Percentiles rank a stretch among this genome's conserved stretches.
Conservation (phyloP, 2,888 invertebrate species). For the Drosophila subsilvestris region DNA sequence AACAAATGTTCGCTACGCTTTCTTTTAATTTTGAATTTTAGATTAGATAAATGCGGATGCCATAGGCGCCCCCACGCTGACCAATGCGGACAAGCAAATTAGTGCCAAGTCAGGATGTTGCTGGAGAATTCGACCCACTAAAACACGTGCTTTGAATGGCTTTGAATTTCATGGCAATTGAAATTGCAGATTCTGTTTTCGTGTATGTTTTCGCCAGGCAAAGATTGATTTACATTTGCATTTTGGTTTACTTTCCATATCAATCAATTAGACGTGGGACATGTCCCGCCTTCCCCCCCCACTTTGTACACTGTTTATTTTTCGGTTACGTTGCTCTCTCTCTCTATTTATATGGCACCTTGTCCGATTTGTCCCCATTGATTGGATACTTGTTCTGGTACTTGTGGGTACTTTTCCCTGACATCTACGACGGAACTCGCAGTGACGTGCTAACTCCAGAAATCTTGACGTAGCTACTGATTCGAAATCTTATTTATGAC, state of each 20-base stretch:
- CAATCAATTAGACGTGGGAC: slow-evolving; percentile 40
- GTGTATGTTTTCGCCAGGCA: too few species aligned
- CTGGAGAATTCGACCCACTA: not conserved
- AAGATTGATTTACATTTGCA: slow-evolving; percentile 22
- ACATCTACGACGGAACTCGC: not conserved
- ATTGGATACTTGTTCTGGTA: slow-evolving; percentile 11
- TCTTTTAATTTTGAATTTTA: slow-evolving; percentile 5
- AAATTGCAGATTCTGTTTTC: not conserved
- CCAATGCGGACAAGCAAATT: slow-evolving; percentile 9
- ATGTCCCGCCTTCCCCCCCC: slow-evolving; percentile 3
- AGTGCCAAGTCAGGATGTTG: slow-evolving; percentile 35
- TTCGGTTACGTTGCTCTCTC: slow-evolving; percentile 15
- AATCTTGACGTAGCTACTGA: slow-evolving; percentile 15
- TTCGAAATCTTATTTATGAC: slow-evolving; percentile 18
- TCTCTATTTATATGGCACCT: slow-evolving; percentile 17
- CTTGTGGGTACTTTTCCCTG: slow-evolving; percentile 10
- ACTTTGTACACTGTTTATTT: not conserved
- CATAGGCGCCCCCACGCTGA: slow-evolving; percentile 7
- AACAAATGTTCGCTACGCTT: slow-evolving; percentile 1
- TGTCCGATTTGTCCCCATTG: slow-evolving; percentile 11
- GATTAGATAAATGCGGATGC: slow-evolving; percentile 39
- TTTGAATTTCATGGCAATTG: not conserved
- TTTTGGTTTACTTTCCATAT: slow-evolving; percentile 17
- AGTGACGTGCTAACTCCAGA: slow-evolving; percentile 17
- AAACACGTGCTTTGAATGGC: slow-evolving; percentile 19